Evolutionary conservation across 2,113 vertebrate genomes (phyloP).

Genomic region (Apteryx owenii): DNA sequence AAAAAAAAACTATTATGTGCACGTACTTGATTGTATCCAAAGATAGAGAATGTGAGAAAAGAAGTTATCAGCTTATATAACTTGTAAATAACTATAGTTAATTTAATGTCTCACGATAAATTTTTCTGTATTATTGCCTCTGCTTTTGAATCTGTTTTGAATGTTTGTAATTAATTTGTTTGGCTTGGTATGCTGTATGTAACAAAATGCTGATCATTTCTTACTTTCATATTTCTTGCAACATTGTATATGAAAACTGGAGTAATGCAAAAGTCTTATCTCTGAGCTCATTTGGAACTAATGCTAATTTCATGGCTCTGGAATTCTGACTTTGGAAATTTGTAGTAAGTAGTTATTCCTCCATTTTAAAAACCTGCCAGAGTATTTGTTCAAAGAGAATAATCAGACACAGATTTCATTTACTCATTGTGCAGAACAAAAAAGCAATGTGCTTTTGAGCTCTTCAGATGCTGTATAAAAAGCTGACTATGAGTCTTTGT

Average conservation of each 20-base stretch:
- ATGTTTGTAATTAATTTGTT: neutral
- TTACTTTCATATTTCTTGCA: neutral
- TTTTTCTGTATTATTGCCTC: neutral
- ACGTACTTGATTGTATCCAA: neutral
- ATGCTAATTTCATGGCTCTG: neutral
- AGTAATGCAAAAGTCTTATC: neutral
- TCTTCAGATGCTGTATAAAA: neutral
- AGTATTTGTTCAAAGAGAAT: constrained; percentile 16
- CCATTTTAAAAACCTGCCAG: neutral
- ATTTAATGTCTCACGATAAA: neutral
- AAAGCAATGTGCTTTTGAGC: neutral
- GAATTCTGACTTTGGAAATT: neutral
- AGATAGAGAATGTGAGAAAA: neutral
- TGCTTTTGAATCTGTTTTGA: neutral
- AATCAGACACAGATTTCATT: constrained; percentile 12
- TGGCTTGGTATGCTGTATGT: neutral
- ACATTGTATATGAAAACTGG: neutral
- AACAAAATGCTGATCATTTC: neutral
- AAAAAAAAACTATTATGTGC: neutral
- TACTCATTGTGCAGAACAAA: neutral
- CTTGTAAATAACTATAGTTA: neutral
- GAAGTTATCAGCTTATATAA: neutral
- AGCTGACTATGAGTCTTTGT: neutral
- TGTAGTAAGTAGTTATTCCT: constrained; percentile 4
- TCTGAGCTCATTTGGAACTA: neutral